Evolutionary conservation across 2,113 vertebrate species (phyloP).

Genomic region (Illadopsis cleaveri): DNA sequence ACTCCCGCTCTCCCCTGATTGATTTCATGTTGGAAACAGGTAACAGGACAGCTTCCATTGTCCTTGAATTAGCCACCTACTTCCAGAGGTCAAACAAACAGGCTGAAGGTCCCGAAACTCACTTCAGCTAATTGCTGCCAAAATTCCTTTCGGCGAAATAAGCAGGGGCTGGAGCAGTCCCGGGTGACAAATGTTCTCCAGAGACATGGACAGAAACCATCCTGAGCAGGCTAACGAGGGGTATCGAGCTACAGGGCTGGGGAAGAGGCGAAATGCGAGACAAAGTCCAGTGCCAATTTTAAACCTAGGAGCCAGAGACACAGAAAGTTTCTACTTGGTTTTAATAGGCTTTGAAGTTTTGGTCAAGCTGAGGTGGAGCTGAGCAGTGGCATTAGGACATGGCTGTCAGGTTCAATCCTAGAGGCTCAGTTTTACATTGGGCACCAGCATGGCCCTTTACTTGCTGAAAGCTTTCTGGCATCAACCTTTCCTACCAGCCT

Average conservation of each 20-base stretch:
- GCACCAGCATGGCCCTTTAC: background rate
- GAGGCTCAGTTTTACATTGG: background rate
- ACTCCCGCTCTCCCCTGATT: conserved; percentile 9
- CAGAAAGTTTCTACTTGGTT: background rate
- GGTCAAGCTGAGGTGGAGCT: background rate
- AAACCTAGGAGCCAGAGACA: conserved; percentile 3
- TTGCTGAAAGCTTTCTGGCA: background rate
- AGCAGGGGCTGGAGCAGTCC: conserved; percentile 40
- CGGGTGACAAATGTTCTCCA: conserved; percentile 69
- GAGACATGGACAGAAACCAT: conserved; percentile 44
- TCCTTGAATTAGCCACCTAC: conserved; percentile 67
- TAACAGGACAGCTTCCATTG: conserved; percentile 54
- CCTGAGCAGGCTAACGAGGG: conserved; percentile 37
- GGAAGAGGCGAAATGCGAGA: conserved; percentile 31
- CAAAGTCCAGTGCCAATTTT: conserved; percentile 14
- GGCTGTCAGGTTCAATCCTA: background rate
- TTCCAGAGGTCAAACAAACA: conserved; percentile 73
- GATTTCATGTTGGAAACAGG: conserved; percentile 70
- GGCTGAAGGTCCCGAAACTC: conserved; percentile 13
- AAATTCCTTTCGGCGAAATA: conserved; percentile 53
- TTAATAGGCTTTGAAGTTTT: background rate
- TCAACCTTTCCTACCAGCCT: background rate
- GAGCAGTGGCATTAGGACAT: background rate
- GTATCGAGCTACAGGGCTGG: conserved; percentile 53
- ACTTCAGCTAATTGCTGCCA: conserved; percentile 43